phyloP scores from a whole-genome alignment of 1,140 invertebrate genomes.

The Linepithema humile region DNA sequence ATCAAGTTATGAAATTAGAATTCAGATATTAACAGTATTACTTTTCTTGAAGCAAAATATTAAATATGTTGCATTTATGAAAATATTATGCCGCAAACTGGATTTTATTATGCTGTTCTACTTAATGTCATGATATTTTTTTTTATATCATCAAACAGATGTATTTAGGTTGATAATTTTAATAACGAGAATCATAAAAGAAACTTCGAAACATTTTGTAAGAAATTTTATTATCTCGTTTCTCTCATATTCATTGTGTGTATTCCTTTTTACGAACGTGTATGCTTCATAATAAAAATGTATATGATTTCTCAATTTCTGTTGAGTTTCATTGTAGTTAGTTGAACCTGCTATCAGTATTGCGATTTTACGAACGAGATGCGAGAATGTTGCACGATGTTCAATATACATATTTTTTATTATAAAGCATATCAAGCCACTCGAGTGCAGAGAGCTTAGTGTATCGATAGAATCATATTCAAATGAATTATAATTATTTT shows the following conservation, averaged over 20 bases:
- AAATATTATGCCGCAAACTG: too few species aligned
- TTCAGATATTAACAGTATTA: too few species aligned
- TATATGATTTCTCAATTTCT: conserved; percentile 64
- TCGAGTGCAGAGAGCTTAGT: background rate
- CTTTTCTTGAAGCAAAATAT: too few species aligned
- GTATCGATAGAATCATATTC: background rate
- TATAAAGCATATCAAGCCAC: conserved; percentile 45
- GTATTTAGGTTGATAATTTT: too few species aligned
- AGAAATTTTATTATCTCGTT: conserved; percentile 1
- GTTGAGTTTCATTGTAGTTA: conserved; percentile 77
- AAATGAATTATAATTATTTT: background rate
- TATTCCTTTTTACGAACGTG: conserved; percentile 66
- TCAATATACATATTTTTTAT: conserved; percentile 38
- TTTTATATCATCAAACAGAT: too few species aligned
- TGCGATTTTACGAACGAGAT: background rate
- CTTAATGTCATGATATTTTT: too few species aligned
- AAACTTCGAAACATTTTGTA: background rate
- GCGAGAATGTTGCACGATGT: background rate
- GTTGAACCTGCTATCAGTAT: conserved; percentile 69
- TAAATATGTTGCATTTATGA: too few species aligned
- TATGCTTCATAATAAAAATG: conserved; percentile 74
- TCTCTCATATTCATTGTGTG: conserved; percentile 11
- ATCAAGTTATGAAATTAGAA: too few species aligned
- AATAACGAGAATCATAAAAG: background rate
- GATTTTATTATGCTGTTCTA: too few species aligned